Base-by-base conservation (phyloP, 2,113 vertebrate species). In the Hippoglossus stenolepis region DNA sequence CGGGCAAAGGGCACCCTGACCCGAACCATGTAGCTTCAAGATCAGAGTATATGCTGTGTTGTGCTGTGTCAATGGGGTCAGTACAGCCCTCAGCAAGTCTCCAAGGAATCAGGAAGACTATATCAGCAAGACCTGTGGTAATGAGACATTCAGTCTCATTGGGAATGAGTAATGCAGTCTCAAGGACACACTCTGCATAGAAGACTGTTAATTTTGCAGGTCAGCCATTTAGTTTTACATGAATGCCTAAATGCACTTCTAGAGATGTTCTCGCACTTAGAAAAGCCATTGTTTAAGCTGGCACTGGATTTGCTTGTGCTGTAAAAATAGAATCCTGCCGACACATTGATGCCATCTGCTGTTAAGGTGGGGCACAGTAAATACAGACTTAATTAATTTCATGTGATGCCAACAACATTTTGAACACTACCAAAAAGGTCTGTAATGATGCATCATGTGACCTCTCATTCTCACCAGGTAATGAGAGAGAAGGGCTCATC, bases 401-500 rank as follows among this genome's bases (percentile, higher is more conserved):
- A 38, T 35, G 10, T 26, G 10, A 35, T 53, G 43, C 23, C 56
- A 40, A 21, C 31, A 40, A 20, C 31, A 70, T 23, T 73, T 40
- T 56, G 45, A 58, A 18, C 11, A n/a, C 15, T 3, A 0, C 21
- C 15, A 45, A 8, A 43, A 14, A 35, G 67, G 24, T 5, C 47
- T 57, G 4, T 6, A 17, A n/a, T 70, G 5, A 11, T 5, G 0
- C 38, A 2, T 61, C 7, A 9, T 5, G 17, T 57, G 4, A 63
- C 51, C 56, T 8, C 66, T 26, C 23, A 57, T 59, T 5, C 66
- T 26, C 26, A 57, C 8, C 83, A 99, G 98, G 97, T 99, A 57
- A 95, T 99, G 93, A 96, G 97, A 77, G 96, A 99, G 90, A 97
- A 97, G 0, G 97, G 97, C 4, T 99, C 98, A 0, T 98, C 98